A percentile compares a stretch with the other conserved stretches of the same genome.
These are phyloP conservation scores for Ectropis crepuscularia DNA, from an alignment of 2,888 invertebrate species.

Conservation along the genomic window DNA sequence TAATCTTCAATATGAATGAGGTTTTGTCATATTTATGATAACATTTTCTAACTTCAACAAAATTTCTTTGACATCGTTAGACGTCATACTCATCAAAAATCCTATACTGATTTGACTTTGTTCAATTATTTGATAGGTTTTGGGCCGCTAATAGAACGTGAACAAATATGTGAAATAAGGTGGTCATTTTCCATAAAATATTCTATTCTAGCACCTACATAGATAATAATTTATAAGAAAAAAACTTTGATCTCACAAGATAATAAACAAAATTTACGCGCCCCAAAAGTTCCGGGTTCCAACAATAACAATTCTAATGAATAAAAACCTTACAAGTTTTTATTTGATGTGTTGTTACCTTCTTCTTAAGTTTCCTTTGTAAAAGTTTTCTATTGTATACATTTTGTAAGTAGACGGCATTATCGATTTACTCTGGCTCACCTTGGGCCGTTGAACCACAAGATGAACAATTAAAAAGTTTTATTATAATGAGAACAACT, in stretches of 20 bases:
- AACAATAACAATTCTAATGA: conserved; percentile 51
- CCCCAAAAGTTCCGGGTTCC: conserved; percentile 37
- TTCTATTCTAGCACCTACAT: neutral
- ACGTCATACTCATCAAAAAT: no score
- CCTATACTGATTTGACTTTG: no score
- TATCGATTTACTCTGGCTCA: conserved; percentile 44
- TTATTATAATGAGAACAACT: conserved; percentile 26
- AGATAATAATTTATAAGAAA: neutral
- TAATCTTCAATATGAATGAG: no score
- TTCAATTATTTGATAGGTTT: no score
- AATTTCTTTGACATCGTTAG: no score
- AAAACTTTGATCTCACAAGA: conserved; percentile 36
- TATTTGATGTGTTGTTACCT: conserved; percentile 51
- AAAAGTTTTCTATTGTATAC: conserved; percentile 47
- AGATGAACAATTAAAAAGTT: conserved; percentile 33
- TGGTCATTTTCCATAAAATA: no score
- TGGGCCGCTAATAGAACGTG: no score
- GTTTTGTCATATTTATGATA: no score
- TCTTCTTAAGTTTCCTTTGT: conserved; percentile 45
- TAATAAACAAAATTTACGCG: conserved; percentile 36
- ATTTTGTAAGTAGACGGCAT: conserved; percentile 38
- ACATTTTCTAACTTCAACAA: no score
- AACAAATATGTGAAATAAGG: no score
- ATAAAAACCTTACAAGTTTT: conserved; percentile 53
- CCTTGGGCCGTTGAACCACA: conserved; percentile 42